A percentile compares a stretch with the other conserved stretches of the same genome.
Conservation (phyloP, 2,888 invertebrate genomes). For the Shargacucullia verbasci region DNA sequence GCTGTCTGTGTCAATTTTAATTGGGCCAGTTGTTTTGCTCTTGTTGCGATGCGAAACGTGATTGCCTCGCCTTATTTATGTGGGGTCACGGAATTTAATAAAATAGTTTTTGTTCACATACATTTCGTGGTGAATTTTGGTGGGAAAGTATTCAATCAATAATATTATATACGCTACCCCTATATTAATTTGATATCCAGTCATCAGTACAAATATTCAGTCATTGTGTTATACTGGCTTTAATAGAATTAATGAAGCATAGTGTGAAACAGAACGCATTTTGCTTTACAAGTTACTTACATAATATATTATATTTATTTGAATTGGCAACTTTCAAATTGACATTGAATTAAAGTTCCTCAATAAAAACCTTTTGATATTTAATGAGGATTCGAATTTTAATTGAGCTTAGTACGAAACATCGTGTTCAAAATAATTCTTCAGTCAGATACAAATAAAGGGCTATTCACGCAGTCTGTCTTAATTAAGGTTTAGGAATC, state of each 20-base stretch:
- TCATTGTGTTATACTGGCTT: slow-evolving; percentile 6
- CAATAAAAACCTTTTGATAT: not conserved
- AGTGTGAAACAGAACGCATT: slow-evolving; percentile 3
- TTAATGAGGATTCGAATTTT: slow-evolving; percentile 2
- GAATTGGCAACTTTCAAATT: not conserved
- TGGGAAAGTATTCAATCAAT: slow-evolving; percentile 48
- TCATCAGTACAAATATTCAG: slow-evolving; percentile 33
- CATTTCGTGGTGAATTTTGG: slow-evolving; percentile 34
- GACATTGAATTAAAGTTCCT: not conserved
- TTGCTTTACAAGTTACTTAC: not conserved
- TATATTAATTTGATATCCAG: slow-evolving; percentile 29
- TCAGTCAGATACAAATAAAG: slow-evolving; percentile 24
- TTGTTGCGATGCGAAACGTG: slow-evolving; percentile 75
- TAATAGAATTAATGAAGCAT: slow-evolving; percentile 15
- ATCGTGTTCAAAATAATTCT: slow-evolving; percentile 7
- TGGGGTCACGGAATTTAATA: slow-evolving; percentile 79
- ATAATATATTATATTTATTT: not conserved
- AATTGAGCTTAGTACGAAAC: not conserved
- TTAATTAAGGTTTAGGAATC: slow-evolving; percentile 35
- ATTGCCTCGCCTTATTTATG: slow-evolving; percentile 82
- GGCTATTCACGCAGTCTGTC: slow-evolving; percentile 13
- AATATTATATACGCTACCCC: slow-evolving; percentile 42
- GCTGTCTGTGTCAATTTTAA: slow-evolving; percentile 87
- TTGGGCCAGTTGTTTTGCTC: slow-evolving; percentile 83
- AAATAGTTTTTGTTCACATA: slow-evolving; percentile 50